Base-by-base conservation (phyloP, 2,888 invertebrate genomes). In the Zonitis immaculata region DNA sequence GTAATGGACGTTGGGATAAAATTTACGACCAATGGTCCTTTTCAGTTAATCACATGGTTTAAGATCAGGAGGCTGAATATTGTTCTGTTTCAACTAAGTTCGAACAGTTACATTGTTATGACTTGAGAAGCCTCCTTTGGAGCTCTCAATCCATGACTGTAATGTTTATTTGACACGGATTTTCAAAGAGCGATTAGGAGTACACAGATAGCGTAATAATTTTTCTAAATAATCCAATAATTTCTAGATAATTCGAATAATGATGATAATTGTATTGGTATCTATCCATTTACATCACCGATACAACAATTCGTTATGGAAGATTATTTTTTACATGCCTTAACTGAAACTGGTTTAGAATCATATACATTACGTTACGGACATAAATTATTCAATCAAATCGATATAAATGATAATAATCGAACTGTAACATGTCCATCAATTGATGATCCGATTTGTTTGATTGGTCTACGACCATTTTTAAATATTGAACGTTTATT, bases 321-420 rank as follows among this genome's bases (percentile, higher is more conserved):
- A 65, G 80, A 84, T 61, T 82, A 82, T 56, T 80, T 84, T 44
- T 71, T 88, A n/a, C 88, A 89, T 69, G 88, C 88, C 0, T 74
- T 89, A 14, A 89, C 89, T 0, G 85, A 85, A 56, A 85, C 84
- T 51, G 89, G 89, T 0, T 77, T 91, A 39, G 89, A 90, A 73
- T 85, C 88, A 0, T 90, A 89, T 66, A 89, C 89, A 0, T 77
- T 83, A 18, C 76, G 86, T 43, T 79, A 84, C 47, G 82, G 85
- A 0, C 84, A 86, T 65, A 79, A 83, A 56, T 69, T 85, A 1
- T 80, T 82, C 47, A 77, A 79, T 57, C 76, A 75, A 42, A 67
- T 77, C 1, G 77, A 78, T 47, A 68, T 73, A n/a, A 65, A 77
- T 9, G 78, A 81, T 61, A 71, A 76, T 50, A n/a, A 65, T 75